Evolutionary conservation across 2,113 vertebrate genomes (phyloP).

Genomic region (Catharus minimus): DNA sequence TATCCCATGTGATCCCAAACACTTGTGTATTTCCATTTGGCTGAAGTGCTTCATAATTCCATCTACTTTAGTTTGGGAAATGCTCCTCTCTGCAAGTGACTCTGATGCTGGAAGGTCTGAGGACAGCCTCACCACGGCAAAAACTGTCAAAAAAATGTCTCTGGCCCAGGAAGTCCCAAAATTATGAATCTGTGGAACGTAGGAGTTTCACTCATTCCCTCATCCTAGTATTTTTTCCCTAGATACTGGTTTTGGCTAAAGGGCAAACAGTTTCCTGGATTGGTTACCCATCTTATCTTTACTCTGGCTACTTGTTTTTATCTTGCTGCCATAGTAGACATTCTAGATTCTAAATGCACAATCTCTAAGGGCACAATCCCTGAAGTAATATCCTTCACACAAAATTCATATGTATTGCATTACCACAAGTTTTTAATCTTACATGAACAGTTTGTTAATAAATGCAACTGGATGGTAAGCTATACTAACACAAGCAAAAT

Average conservation of each 20-base stretch:
- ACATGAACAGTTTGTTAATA: neutral
- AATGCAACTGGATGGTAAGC: fast-evolving
- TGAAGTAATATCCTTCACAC: neutral
- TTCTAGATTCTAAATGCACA: neutral
- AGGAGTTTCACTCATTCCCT: neutral
- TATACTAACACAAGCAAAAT: neutral
- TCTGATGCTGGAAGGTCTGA: neutral
- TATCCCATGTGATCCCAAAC: neutral
- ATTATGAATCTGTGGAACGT: neutral
- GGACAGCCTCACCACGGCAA: neutral
- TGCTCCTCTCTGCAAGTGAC: neutral
- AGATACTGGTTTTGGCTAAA: neutral
- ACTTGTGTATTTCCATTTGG: neutral
- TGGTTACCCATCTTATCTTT: neutral
- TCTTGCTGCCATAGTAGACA: neutral
- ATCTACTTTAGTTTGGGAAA: neutral
- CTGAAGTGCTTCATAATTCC: neutral
- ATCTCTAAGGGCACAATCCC: neutral
- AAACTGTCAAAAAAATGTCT: neutral
- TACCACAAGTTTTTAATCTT: neutral
- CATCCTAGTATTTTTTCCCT: neutral
- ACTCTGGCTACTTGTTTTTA: neutral
- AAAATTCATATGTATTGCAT: neutral
- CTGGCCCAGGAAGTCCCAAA: neutral
- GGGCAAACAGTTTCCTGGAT: neutral